phyloP scores from a whole-genome alignment of 2,797 vertebrate species.

The Borostomias antarcticus region DNA sequence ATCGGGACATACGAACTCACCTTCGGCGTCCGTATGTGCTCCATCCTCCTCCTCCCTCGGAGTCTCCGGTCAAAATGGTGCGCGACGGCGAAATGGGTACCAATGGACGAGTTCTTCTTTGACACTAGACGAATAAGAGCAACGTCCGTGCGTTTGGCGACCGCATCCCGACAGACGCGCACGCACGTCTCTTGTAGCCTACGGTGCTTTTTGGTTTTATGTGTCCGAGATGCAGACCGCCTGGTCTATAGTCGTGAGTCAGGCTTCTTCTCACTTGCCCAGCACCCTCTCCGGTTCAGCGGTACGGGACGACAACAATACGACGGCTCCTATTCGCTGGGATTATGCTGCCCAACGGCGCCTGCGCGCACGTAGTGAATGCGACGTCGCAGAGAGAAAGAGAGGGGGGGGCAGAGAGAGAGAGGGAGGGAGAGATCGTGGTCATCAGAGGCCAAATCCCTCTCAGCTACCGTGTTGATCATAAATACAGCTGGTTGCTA shows the following conservation, averaged over 20 bases:
- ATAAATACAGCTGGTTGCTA: background rate
- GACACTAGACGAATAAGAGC: background rate
- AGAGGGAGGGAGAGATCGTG: no score
- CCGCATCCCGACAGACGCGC: background rate
- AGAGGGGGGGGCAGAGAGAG: no score
- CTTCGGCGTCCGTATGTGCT: constrained; percentile 58
- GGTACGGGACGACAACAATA: constrained; percentile 25
- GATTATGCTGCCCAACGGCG: constrained; percentile 17
- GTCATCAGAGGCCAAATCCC: background rate
- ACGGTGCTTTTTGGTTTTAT: background rate
- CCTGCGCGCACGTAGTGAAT: constrained; percentile 26
- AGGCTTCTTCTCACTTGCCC: background rate
- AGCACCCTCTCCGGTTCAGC: constrained; percentile 9
- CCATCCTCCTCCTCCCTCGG: constrained; percentile 54
- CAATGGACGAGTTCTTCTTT: background rate
- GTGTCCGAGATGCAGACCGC: background rate
- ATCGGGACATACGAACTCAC: constrained; percentile 17
- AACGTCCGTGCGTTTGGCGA: background rate
- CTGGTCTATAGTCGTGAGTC: background rate
- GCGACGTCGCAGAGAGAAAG: background rate
- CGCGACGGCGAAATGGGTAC: constrained; percentile 27
- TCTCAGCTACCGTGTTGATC: background rate
- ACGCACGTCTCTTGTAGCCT: background rate
- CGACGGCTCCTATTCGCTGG: constrained; percentile 16
- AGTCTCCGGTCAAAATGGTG: constrained; percentile 33